phyloP scores from a whole-genome alignment of 30 jellyfish, hydroid and myxozoan species.

The Hydractinia symbiolongicarpus region DNA sequence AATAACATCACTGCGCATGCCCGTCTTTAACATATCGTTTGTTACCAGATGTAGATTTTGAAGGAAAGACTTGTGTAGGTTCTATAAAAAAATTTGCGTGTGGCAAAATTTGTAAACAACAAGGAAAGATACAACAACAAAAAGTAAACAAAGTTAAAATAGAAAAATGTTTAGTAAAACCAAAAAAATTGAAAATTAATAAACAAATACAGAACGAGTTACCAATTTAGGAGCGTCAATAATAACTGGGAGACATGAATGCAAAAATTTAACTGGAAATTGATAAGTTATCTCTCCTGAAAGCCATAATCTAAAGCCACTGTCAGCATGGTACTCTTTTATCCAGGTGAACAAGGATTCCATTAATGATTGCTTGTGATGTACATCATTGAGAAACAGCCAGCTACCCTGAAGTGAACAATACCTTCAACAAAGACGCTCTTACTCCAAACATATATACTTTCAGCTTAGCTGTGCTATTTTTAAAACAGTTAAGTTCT shows the following conservation, averaged over 20 bases:
- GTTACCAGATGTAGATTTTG: conserved; percentile 33
- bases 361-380: conserved; percentile 39
- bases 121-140: neutral
- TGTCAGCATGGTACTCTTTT: conserved; percentile 17
- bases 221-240: conserved; percentile 68
- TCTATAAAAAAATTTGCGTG: conserved; percentile 23
- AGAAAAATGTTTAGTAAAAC: neutral
- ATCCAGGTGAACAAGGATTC: neutral
- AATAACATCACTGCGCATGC: conserved; percentile 38
- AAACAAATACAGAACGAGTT: neutral
- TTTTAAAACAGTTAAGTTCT: too few relatives aligned
- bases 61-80: conserved; percentile 28
- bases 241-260: conserved; percentile 41
- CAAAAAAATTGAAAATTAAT: neutral
- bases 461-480: too few relatives aligned
- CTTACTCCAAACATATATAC: too few relatives aligned
- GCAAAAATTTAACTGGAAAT: conserved; percentile 48
- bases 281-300: conserved; percentile 29
- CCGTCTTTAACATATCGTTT: conserved; percentile 38
- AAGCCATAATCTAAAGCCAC: conserved; percentile 63
- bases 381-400: conserved; percentile 44
- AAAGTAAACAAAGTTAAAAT: neutral
- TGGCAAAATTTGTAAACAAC: neutral
- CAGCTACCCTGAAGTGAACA: conserved; percentile 54
- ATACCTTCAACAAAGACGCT: too few relatives aligned